Evolutionary conservation across 2,888 invertebrate genomes (phyloP).

Genomic region (Oasisia sp.): DNA sequence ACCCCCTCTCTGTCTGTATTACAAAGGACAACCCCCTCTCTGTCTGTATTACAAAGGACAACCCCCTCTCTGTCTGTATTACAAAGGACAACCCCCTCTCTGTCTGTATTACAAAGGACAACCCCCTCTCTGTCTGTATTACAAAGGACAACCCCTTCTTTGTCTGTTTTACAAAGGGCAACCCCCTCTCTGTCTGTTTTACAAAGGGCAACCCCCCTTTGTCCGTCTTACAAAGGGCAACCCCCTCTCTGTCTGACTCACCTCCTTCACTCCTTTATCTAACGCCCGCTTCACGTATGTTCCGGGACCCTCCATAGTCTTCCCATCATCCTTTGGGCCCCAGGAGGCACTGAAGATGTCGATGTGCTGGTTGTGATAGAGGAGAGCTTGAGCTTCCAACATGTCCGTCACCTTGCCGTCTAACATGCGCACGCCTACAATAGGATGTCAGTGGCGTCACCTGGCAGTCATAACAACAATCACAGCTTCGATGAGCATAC

Average conservation of each 20-base stretch:
- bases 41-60: too few relatives aligned
- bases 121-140: too few relatives aligned
- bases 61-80: too few relatives aligned
- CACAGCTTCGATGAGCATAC: too few relatives aligned
- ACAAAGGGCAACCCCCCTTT: not conserved
- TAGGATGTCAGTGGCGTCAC: not conserved
- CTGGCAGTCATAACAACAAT: too few relatives aligned
- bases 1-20: too few relatives aligned
- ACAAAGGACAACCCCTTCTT: too few relatives aligned
- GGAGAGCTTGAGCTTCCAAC: slow-evolving; percentile 59
- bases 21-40: too few relatives aligned
- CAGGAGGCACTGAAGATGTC: slow-evolving; percentile 64
- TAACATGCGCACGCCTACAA: slow-evolving; percentile 60
- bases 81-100: too few relatives aligned
- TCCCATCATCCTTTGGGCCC: slow-evolving; percentile 90
- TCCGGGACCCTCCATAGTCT: slow-evolving; percentile 87
- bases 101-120: too few relatives aligned
- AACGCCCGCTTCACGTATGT: slow-evolving; percentile 80
- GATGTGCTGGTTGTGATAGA: slow-evolving; percentile 55
- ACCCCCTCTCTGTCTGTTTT: too few relatives aligned
- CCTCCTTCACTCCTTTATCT: slow-evolving; percentile 77
- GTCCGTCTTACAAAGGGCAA: not conserved
- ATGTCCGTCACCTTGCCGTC: slow-evolving; percentile 63
- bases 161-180: too few relatives aligned
- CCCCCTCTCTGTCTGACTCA: slow-evolving; percentile 55